Evolutionary conservation across 1,140 invertebrate species (phyloP), one percentile per base, ranked within the genome.

Genomic region (Papilio dardanus): DNA sequence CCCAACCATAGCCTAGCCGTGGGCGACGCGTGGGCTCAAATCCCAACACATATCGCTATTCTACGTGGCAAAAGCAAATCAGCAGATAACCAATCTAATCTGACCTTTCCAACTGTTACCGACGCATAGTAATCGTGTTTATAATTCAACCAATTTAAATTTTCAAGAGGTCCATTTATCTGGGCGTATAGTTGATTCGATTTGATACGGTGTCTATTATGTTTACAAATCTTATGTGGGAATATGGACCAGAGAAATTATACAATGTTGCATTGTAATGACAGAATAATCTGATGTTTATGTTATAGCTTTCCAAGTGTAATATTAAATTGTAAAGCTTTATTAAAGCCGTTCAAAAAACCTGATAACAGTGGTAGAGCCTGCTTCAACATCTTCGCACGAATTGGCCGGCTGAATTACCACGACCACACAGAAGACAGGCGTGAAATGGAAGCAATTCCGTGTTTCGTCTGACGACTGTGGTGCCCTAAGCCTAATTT

Each of bases 11-110:
- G 79, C 78, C 19, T 33, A 50, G 58, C 66, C 77, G 88, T 89
- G 77, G 86, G 86, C 81, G 86, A 76, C 37, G 83, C 81, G 86
- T 87, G 80, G 88, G 86, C 76, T 81, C 81, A 85, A 84, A 89
- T 81, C 84, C 85, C 85, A 78, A 81, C 81, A 85, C 81, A 84
- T 84, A 88, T 87, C 85, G 81, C 83, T 80, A 76, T 71, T 62
- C 77, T 80, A 83, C 82, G 76, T 79, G 74, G 81, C 79, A 77
- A 79, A 77, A 78, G 79, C 74, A 75, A 79, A 79, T 81, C 76
- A 75, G 58, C 71, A 58, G 65, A 75, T 73, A 65, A 42, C 85
- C 82, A 86, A 76, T 67, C 50, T 81, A 74, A 67, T 62, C 28
- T 76, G 81, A 83, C 71, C 85, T 73, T 46, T 54, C 35, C 24